Evolutionary conservation across 53 echinoderm and acorn worm species (phyloP), one percentile per base, ranked within the genome.

Genomic region (Paelopatides confundens): DNA sequence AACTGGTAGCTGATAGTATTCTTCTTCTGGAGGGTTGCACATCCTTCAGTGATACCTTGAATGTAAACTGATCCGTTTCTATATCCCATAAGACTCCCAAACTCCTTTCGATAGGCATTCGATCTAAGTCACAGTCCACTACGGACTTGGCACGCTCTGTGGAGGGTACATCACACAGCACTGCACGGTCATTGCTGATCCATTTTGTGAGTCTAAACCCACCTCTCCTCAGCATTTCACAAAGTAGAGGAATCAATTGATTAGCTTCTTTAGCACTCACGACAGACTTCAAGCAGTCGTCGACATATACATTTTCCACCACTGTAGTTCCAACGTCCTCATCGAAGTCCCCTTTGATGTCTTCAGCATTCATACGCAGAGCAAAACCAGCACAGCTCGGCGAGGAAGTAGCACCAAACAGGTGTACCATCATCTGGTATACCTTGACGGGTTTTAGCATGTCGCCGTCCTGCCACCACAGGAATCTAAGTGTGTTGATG

Each of bases 231-330:
- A 90, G 51, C 35, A 90, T 30, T 3, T 58, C 64, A 15, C 77
- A 21, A 14, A 90, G 76, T 15, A 85, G 82, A 13, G 79, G 76
- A 12, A 89, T 89, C 38, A 95, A 82, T 23, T 77, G 1, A 2
- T 85, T 87, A 0, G 89, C 95, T 37, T 86, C 89, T 39, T 85
- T 26, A 18, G 23, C 2, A 4, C 82, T 53, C 1, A 46, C n/a
- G 1, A 95, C 95, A 3, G 93, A 93, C 77, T 48, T 81, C 18
- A 95, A 31, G 18, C 92, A 87, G 66, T 95, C 91, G 54, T 95
- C 93, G 0, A 95, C 93, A 31, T 93, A 91, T 88, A 95, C 93
- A 53, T 90, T 87, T 0, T 86, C 35, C 6, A 27, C n/a, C 9
- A 90, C 86, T 8, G 62, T 65, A n/a, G 50, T 28, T 6, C 36